Evolutionary conservation across 2,113 vertebrate species (phyloP).

Genomic region (Burhinus oedicnemus): DNA sequence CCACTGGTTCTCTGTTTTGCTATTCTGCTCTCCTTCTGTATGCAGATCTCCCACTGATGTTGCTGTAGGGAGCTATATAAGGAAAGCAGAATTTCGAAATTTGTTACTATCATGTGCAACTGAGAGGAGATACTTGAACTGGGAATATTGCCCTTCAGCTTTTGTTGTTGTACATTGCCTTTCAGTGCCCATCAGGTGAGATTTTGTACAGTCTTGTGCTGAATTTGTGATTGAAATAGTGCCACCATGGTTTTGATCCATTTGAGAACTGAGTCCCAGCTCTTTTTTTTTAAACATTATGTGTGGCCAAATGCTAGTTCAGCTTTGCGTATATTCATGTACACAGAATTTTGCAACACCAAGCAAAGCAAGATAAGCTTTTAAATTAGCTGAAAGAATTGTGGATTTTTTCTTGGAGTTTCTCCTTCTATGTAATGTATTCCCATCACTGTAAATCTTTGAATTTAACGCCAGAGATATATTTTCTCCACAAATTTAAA

Average conservation of each 20-base stretch:
- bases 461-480: not conserved
- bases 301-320: not conserved
- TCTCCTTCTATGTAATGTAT: not conserved
- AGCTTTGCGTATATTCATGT: constrained; percentile 15
- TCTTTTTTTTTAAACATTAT: constrained; percentile 12
- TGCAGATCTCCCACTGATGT: not conserved
- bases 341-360: not conserved
- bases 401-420: not conserved
- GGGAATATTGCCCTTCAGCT: constrained; percentile 33
- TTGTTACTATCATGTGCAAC: not conserved
- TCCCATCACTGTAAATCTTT: not conserved
- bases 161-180: not conserved
- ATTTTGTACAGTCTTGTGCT: not conserved
- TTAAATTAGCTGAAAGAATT: constrained; percentile 1
- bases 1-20: not conserved
- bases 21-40: not conserved
- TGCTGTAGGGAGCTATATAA: constrained; percentile 27
- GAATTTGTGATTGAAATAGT: constrained; percentile 1
- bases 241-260: not conserved
- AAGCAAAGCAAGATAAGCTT: constrained; percentile 15
- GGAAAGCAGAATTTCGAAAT: constrained; percentile 15
- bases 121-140: constrained; percentile 9
- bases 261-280: not conserved
- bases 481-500: constrained; percentile 29
- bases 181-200: constrained; percentile 5